phyloP scores from a whole-genome alignment of 2,888 invertebrate genomes.

The Crepidodera aurea region DNA sequence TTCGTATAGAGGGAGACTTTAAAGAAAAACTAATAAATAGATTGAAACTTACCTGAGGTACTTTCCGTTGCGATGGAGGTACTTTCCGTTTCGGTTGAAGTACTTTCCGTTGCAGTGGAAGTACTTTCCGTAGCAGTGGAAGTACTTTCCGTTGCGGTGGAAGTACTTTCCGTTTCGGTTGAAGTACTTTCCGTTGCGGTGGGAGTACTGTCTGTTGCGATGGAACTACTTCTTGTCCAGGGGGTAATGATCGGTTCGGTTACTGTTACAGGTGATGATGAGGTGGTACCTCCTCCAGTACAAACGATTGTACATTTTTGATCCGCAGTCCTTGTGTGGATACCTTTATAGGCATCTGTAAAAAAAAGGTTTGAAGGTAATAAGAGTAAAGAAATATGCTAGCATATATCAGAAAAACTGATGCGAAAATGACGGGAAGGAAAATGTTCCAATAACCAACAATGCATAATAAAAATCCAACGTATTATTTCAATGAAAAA shows the following conservation, averaged over 20 bases:
- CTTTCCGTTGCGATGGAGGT: neutral
- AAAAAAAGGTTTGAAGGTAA: neutral
- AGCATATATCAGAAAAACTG: neutral
- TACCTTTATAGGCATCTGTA: neutral
- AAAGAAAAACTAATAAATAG: no score
- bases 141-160: neutral
- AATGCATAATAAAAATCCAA: no score
- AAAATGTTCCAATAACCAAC: no score
- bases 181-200: neutral
- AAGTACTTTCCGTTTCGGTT: neutral
- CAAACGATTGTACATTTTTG: neutral
- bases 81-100: neutral
- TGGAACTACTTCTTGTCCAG: neutral
- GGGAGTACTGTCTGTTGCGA: neutral
- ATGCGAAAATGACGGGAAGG: neutral
- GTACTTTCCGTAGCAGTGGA: neutral
- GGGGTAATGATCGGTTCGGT: neutral
- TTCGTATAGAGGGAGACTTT: no score
- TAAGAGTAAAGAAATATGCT: neutral
- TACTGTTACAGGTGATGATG: neutral
- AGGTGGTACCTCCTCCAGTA: neutral
- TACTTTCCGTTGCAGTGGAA: neutral
- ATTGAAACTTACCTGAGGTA: no score
- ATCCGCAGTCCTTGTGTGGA: neutral
- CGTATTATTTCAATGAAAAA: no score